phyloP scores from a whole-genome alignment of 2,888 invertebrate genomes.

The Campaea margaritaria region DNA sequence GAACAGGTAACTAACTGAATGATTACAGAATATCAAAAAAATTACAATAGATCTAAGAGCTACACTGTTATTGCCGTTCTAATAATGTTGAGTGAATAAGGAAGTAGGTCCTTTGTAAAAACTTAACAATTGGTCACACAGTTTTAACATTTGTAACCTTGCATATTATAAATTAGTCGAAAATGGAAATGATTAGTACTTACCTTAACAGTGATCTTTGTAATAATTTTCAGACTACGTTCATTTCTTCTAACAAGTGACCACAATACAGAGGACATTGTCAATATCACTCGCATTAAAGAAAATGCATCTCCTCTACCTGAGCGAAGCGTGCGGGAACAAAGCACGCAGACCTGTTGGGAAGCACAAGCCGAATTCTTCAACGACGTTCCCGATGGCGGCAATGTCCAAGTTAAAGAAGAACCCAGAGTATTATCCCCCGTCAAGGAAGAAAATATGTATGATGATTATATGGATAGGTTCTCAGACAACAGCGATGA shows the following conservation, averaged over 20 bases:
- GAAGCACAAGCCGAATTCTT: not conserved
- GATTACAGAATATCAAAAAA: too few relatives aligned
- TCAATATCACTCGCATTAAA: constrained; percentile 64
- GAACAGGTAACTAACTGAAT: constrained; percentile 70
- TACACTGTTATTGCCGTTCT: not conserved
- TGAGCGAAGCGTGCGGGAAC: constrained; percentile 42
- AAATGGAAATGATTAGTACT: constrained; percentile 3
- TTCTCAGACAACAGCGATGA: constrained; percentile 72
- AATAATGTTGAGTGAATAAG: not conserved
- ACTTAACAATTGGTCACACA: constrained; percentile 12
- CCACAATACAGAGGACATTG: constrained; percentile 45
- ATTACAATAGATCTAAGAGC: too few relatives aligned
- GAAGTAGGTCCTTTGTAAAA: not conserved
- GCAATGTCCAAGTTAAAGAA: constrained; percentile 53
- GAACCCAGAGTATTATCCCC: constrained; percentile 55
- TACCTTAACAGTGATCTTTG: constrained; percentile 6
- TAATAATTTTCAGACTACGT: constrained; percentile 61
- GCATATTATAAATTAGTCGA: constrained; percentile 9
- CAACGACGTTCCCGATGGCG: constrained; percentile 4
- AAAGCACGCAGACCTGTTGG: constrained; percentile 67
- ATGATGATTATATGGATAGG: constrained; percentile 44
- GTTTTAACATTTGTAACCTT: constrained; percentile 19
- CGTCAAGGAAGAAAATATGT: constrained; percentile 60
- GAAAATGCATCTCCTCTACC: constrained; percentile 47
- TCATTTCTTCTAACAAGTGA: constrained; percentile 48